Conservation (phyloP, 2,888 invertebrate genomes). For the Heliconius aoede region DNA sequence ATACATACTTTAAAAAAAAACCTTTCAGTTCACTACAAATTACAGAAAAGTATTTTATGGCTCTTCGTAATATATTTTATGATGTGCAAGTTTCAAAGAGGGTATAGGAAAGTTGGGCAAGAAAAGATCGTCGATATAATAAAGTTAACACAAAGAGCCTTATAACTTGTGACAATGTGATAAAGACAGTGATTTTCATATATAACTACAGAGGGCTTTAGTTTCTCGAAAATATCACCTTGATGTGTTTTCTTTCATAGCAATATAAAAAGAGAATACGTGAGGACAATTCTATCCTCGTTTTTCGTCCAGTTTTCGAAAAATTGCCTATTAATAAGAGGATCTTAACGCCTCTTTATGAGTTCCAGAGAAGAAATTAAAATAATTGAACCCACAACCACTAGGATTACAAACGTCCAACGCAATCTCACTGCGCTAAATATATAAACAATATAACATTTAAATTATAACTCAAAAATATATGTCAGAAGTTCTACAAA, state of each 20-base stretch:
- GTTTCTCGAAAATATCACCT: background rate
- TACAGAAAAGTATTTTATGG: background rate
- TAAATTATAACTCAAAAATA: background rate
- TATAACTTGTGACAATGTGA: constrained; percentile 31
- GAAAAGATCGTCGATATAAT: constrained; percentile 37
- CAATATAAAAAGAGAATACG: background rate
- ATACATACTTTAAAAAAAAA: background rate
- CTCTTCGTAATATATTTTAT: constrained; percentile 14
- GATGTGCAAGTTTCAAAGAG: constrained; percentile 32
- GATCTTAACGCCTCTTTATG: background rate
- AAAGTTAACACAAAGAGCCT: constrained; percentile 35
- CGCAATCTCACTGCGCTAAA: background rate
- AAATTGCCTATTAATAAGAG: background rate
- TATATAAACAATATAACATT: background rate
- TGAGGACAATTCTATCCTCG: background rate
- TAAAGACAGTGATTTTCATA: constrained; percentile 16
- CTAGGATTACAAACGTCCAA: background rate
- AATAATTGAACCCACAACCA: background rate
- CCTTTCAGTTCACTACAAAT: background rate
- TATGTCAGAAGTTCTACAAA: constrained; percentile 14
- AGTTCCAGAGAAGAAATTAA: background rate
- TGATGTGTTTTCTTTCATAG: background rate
- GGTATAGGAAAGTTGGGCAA: constrained; percentile 32
- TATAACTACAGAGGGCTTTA: background rate
- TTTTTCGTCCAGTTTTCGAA: background rate